Evolutionary conservation across 1,140 invertebrate genomes (phyloP), one percentile per base, ranked within the genome.

Genomic region (Hypsibius dujardini): DNA sequence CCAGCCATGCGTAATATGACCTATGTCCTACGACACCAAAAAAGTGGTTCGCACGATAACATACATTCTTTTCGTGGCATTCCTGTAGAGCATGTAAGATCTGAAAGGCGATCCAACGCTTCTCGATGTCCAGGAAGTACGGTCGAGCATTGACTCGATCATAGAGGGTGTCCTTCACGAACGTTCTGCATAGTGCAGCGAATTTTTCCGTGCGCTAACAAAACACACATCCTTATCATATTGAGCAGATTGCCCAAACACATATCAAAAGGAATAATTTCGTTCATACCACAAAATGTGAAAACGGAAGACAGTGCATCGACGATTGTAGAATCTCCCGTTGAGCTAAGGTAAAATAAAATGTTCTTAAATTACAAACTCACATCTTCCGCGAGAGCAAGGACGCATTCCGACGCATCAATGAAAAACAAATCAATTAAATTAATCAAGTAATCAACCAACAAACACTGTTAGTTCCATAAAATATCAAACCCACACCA

Each of bases 101-200:
- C 86, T 98, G 95, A 81, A 97, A 99, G 12, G 93, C 95, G 59
- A 98, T 94, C 95, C 95, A 99, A 76, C 91, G 89, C 80, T 98
- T 98, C 78, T 99, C 96, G 50, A 96, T 85, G 62, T 84, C 84
- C 0, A 88, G 90, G 47, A 98, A 84, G 82, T 98, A 98, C 2
- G 96, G 96, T 73, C 95, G 83, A 0, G 95, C 98, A 72, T 92
- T 95, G 74, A 99, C 92, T 71, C 95, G 85, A 79, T 99, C 95
- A 78, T 98, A 98, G 1, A 98, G 84, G 78, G 92, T 98, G 79
- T 89, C 90, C 79, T 98, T 97, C 0, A 95, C 88, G 82, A 91
- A 98, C 79, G 96, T 92, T 72, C 95, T 81, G 81, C 95, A 87
- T 70, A 98, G 85, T 73, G 95, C 86, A 2, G 88, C 93, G 69